These are phyloP conservation scores for Drosophila demipolita DNA, from an alignment of 2,888 invertebrate species.

Conservation along the genomic window DNA sequence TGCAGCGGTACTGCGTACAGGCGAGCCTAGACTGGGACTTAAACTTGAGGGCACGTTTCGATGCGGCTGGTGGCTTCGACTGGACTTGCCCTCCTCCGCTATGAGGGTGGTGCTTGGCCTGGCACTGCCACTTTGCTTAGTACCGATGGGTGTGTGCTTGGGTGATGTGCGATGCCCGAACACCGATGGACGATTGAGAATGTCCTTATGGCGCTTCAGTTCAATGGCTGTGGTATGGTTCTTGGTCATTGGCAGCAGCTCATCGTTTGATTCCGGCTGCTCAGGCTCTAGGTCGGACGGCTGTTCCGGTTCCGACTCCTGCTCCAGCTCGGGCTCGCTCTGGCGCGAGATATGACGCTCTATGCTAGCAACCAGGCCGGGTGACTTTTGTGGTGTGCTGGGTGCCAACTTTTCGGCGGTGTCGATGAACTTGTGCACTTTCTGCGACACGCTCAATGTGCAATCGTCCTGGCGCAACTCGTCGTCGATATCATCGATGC, in stretches of 20 bases:
- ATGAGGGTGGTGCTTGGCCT: slow-evolving; percentile 50
- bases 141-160: slow-evolving; percentile 26
- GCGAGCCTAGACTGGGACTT: slow-evolving; percentile 29
- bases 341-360: slow-evolving; percentile 83
- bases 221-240: slow-evolving; percentile 79
- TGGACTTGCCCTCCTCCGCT: slow-evolving; percentile 51
- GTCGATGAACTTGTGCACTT: slow-evolving; percentile 88
- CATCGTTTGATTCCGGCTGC: slow-evolving; percentile 87
- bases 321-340: slow-evolving; percentile 72
- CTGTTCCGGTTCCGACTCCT: slow-evolving; percentile 62
- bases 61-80: slow-evolving; percentile 41
- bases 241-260: slow-evolving; percentile 88
- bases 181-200: slow-evolving; percentile 86
- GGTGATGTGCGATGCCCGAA: slow-evolving; percentile 39
- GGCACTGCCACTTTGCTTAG: slow-evolving; percentile 17
- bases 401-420: slow-evolving; percentile 87
- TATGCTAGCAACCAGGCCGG: slow-evolving; percentile 85
- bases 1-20: slow-evolving; percentile 26
- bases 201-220: slow-evolving; percentile 85
- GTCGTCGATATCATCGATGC: slow-evolving; percentile 87
- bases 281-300: slow-evolving; percentile 50
- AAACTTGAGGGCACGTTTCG: slow-evolving; percentile 6
- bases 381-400: slow-evolving; percentile 84
- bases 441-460: slow-evolving; percentile 88
- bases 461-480: slow-evolving; percentile 87